Conservation (phyloP, 2,797 vertebrate genomes). For the Galaxias olidus region DNA sequence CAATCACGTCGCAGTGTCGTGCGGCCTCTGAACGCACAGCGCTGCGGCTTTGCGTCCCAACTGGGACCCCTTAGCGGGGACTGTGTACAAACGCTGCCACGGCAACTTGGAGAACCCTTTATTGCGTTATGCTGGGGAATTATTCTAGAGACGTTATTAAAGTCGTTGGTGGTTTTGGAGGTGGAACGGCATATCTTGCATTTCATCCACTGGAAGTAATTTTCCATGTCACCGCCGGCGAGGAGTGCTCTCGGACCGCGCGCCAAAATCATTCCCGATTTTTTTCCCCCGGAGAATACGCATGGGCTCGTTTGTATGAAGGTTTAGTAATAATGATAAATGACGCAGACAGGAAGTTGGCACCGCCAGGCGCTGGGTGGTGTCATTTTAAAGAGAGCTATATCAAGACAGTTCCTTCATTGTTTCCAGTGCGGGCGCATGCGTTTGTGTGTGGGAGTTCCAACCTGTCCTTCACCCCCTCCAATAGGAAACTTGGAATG, state of each 20-base stretch:
- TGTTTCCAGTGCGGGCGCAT: neutral
- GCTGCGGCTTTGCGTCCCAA: constrained; percentile 3
- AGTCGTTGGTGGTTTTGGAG: constrained; percentile 26
- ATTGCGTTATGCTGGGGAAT: neutral
- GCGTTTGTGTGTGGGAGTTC: neutral
- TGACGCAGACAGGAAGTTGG: constrained; percentile 10
- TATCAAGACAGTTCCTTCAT: neutral
- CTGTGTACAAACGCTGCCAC: constrained; percentile 16
- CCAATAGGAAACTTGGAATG: neutral
- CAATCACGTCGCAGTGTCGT: neutral
- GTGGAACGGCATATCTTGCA: constrained; percentile 2
- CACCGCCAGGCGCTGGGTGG: neutral
- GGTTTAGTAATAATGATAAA: constrained; percentile 12
- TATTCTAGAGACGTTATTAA: constrained; percentile 8
- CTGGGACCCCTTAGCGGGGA: constrained; percentile 8
- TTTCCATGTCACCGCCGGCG: constrained; percentile 11
- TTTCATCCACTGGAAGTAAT: constrained; percentile 14
- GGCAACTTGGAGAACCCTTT: constrained; percentile 1
- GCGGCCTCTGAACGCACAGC: neutral
- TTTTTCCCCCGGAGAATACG: constrained; percentile 1
- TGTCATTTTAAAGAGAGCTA: neutral
- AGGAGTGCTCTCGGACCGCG: neutral
- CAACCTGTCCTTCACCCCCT: constrained; percentile 3
- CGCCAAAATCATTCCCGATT: neutral
- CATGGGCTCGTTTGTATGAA: constrained; percentile 5